phyloP scores from a whole-genome alignment of 1,140 invertebrate genomes.

The Lerema accius region DNA sequence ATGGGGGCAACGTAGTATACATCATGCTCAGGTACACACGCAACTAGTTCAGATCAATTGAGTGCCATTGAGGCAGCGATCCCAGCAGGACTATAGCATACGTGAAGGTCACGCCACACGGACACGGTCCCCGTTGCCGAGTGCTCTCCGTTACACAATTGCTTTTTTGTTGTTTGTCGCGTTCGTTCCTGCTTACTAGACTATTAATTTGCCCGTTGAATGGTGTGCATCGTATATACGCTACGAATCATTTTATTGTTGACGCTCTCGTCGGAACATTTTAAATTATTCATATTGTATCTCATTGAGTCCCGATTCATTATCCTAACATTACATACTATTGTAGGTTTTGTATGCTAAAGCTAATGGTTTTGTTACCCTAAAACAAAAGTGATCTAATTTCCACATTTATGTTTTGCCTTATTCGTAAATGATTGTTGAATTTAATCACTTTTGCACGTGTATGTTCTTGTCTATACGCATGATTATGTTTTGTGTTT shows the following conservation, averaged over 20 bases:
- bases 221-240: constrained; percentile 21
- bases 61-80: constrained; percentile 68
- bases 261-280: not conserved
- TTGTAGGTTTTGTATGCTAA: constrained; percentile 1
- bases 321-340: not conserved
- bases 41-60: constrained; percentile 77
- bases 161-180: constrained; percentile 29
- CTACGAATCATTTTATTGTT: constrained; percentile 4
- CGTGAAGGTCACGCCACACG: constrained; percentile 68
- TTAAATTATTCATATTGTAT: constrained; percentile 2
- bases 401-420: not conserved
- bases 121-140: constrained; percentile 50
- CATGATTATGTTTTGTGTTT: not conserved
- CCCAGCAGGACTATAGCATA: constrained; percentile 59
- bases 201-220: constrained; percentile 24
- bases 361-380: constrained; percentile 21
- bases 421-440: not conserved
- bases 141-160: constrained; percentile 41
- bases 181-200: constrained; percentile 25
- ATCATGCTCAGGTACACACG: constrained; percentile 61
- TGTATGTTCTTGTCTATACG: constrained; percentile 10
- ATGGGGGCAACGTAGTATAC: constrained; percentile 36
- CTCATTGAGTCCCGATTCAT: constrained; percentile 6
- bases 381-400: constrained; percentile 19
- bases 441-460: constrained; percentile 24